Conservation (phyloP, 2,888 invertebrate species). For the Odontocolon sp. region DNA sequence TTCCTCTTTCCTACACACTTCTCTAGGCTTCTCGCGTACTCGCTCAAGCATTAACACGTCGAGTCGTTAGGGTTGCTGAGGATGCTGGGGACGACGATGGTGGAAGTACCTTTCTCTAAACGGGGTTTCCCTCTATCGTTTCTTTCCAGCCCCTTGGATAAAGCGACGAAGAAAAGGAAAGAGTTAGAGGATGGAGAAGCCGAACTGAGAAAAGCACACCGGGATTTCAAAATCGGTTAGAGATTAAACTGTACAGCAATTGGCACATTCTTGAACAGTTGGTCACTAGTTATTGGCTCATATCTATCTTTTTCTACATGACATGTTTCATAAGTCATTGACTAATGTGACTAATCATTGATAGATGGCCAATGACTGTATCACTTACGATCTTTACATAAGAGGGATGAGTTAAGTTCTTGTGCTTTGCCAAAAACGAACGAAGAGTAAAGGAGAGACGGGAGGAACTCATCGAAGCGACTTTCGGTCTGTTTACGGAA, state of each 20-base stretch:
- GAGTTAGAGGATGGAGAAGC: conserved; percentile 26
- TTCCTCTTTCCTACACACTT: conserved; percentile 29
- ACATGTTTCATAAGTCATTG: no score
- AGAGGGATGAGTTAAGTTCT: no score
- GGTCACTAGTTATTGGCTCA: no score
- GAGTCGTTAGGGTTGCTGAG: conserved; percentile 56
- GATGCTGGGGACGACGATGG: conserved; percentile 21
- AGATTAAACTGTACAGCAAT: no score
- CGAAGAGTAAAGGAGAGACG: conserved; percentile 56
- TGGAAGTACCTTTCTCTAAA: conserved; percentile 36
- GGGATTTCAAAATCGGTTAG: conserved; percentile 21
- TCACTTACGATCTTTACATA: no score
- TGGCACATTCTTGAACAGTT: no score
- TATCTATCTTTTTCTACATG: no score
- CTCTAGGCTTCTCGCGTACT: conserved; percentile 49
- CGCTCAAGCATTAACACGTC: conserved; percentile 63
- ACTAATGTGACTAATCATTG: no score
- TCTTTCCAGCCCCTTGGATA: conserved; percentile 41
- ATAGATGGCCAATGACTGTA: no score
- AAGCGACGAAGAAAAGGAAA: conserved; percentile 6
- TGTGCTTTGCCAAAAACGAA: conserved; percentile 33
- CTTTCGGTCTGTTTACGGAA: conserved; percentile 73
- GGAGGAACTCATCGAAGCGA: conserved; percentile 60
- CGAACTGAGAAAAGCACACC: conserved; percentile 46
- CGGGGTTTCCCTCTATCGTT: conserved; percentile 48